Conservation (phyloP, 2,113 vertebrate genomes). For the Gnathonemus echidnorhynchus region DNA sequence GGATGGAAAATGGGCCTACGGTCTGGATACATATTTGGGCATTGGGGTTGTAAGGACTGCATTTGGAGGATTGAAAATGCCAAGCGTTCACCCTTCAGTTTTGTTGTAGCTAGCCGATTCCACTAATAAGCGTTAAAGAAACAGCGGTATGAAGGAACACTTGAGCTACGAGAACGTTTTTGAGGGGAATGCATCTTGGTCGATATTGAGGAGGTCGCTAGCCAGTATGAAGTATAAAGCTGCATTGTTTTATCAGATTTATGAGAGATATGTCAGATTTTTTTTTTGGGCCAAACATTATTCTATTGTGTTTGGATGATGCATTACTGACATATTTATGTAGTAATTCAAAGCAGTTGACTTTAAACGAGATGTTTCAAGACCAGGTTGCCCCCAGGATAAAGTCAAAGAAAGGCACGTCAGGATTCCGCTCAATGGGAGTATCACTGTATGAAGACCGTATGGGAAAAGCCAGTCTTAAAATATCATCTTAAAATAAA, state of each 20-base stretch:
- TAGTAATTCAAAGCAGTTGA: background rate
- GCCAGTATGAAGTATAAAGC: background rate
- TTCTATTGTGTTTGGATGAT: background rate
- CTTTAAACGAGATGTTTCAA: background rate
- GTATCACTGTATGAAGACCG: constrained; percentile 48
- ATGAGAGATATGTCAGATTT: background rate
- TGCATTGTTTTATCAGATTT: background rate
- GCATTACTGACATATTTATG: background rate
- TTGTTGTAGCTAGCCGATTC: background rate
- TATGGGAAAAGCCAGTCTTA: constrained; percentile 57
- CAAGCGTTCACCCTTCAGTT: background rate
- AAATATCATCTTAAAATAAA: constrained; percentile 50
- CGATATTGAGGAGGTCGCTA: background rate
- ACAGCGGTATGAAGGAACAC: background rate
- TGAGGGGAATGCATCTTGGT: background rate
- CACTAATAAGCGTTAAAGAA: background rate
- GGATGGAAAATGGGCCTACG: background rate
- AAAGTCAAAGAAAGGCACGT: constrained; percentile 27
- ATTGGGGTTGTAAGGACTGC: background rate
- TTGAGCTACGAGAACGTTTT: background rate
- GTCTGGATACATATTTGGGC: background rate
- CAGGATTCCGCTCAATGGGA: constrained; percentile 43
- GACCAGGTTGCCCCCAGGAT: background rate
- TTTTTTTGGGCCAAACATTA: background rate
- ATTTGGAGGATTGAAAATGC: background rate